A percentile compares a stretch with the other conserved stretches of the same genome.
Conservation (phyloP, 2,797 vertebrate genomes). For the Microctenopoma stevenorrisi region DNA sequence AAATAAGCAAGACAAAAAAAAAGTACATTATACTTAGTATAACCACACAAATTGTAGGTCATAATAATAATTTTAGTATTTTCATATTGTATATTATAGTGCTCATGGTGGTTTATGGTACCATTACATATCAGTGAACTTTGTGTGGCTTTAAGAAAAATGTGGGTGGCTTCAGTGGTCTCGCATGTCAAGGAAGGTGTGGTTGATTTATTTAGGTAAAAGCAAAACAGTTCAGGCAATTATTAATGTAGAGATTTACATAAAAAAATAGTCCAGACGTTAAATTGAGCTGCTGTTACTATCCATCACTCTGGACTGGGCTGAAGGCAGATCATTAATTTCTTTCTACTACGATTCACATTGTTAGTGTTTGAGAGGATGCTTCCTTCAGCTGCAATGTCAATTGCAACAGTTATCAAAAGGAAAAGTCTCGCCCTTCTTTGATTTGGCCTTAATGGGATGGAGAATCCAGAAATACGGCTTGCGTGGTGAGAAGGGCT, state of each 20-base stretch:
- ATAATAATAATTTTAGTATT: slow-evolving; percentile 3
- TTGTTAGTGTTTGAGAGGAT: slow-evolving; percentile 43
- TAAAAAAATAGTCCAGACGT: slow-evolving; percentile 43
- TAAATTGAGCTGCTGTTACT: slow-evolving; percentile 28
- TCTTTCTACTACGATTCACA: slow-evolving; percentile 37
- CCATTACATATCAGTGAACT: slow-evolving; percentile 9
- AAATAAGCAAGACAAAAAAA: slow-evolving; percentile 41
- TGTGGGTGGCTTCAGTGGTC: slow-evolving; percentile 24
- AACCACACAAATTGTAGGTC: slow-evolving; percentile 10
- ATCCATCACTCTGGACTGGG: slow-evolving; percentile 43
- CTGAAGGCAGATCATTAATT: slow-evolving; percentile 44
- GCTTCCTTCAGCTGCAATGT: slow-evolving; percentile 57
- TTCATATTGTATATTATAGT: slow-evolving; percentile 14
- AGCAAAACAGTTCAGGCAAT: slow-evolving; percentile 33
- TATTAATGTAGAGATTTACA: slow-evolving; percentile 57
- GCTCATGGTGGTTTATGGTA: slow-evolving; percentile 2
- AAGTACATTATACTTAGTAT: slow-evolving; percentile 5
- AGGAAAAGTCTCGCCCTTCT: slow-evolving; percentile 43
- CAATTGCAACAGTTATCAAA: slow-evolving; percentile 54
- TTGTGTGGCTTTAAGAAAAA: slow-evolving; percentile 32
- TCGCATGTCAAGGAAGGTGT: slow-evolving; percentile 31
- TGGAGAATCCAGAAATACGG: slow-evolving; percentile 66
- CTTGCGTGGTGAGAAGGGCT: slow-evolving; percentile 71
- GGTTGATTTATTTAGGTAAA: slow-evolving; percentile 46
- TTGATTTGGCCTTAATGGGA: slow-evolving; percentile 70